A percentile compares a stretch with the other conserved stretches of the same genome.
phyloP scores from a whole-genome alignment of 2,113 vertebrate genomes.

The Genyomyrus donnyi region DNA sequence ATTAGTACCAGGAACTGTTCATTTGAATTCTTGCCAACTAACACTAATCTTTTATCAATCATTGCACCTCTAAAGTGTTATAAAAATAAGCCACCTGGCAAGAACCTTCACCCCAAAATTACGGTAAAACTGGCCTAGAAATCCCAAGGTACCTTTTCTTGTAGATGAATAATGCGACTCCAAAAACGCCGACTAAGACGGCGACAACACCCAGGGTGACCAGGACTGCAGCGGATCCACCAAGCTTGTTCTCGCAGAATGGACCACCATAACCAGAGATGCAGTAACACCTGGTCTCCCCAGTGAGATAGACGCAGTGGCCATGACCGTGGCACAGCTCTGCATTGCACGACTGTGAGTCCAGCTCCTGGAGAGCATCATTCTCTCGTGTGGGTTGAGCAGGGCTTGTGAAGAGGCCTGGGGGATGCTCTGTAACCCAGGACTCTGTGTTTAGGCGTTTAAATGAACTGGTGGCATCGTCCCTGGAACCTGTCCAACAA shows the following conservation, averaged over 20 bases:
- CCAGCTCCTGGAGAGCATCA: slow-evolving; percentile 35
- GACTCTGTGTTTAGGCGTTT: neutral
- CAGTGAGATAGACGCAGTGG: slow-evolving; percentile 51
- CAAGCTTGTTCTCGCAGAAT: slow-evolving; percentile 61
- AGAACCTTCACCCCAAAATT: neutral
- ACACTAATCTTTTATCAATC: neutral
- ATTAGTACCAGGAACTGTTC: neutral
- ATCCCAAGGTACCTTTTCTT: slow-evolving; percentile 28
- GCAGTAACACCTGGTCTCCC: slow-evolving; percentile 59
- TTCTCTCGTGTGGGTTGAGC: neutral
- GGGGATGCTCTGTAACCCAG: neutral
- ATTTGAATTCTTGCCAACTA: neutral
- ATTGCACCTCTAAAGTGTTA: neutral
- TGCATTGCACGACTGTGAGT: slow-evolving; percentile 47
- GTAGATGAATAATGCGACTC: slow-evolving; percentile 6
- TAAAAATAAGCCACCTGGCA: neutral
- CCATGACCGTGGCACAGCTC: slow-evolving; percentile 63
- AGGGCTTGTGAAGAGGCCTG: slow-evolving; percentile 30
- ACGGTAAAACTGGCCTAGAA: neutral
- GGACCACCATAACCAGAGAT: slow-evolving; percentile 58
- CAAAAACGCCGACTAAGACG: slow-evolving; percentile 8
- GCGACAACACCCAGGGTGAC: slow-evolving; percentile 37
- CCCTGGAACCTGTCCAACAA: slow-evolving; percentile 39
- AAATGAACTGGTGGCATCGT: neutral
- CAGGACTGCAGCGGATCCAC: slow-evolving; percentile 17